Percentiles rank a stretch among this genome's conserved stretches.
Evolutionary conservation across 1,140 invertebrate genomes (phyloP).

Genomic region (Druon quercuslanigerum): DNA sequence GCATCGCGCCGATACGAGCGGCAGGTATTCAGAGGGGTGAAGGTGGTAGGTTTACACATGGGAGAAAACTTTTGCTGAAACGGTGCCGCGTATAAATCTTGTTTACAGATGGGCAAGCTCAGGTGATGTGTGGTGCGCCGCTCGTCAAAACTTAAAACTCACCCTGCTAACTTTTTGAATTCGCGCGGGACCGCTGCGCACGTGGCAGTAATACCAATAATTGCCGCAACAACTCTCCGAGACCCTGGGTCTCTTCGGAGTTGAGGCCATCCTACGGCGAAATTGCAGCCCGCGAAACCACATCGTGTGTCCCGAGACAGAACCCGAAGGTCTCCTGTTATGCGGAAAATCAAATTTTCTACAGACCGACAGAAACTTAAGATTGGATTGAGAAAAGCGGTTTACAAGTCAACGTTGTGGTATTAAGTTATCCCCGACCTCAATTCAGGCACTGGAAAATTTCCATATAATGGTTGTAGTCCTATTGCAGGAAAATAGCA

Average conservation of each 20-base stretch:
- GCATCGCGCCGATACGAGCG: constrained; percentile 31
- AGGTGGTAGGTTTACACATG: constrained; percentile 57
- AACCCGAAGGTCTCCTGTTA: constrained; percentile 1
- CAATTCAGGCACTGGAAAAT: not conserved
- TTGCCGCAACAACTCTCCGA: constrained; percentile 43
- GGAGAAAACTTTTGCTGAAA: constrained; percentile 67
- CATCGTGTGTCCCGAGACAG: constrained; percentile 4
- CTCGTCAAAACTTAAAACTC: constrained; percentile 63
- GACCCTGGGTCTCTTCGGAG: not conserved
- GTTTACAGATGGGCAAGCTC: constrained; percentile 67
- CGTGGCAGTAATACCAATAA: constrained; percentile 48
- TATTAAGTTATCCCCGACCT: constrained; percentile 9
- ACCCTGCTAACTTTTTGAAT: constrained; percentile 51
- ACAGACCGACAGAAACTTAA: constrained; percentile 19
- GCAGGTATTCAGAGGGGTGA: constrained; percentile 15
- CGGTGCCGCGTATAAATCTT: constrained; percentile 67
- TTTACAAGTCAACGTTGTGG: constrained; percentile 3
- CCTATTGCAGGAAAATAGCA: not conserved
- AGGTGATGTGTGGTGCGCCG: constrained; percentile 61
- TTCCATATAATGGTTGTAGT: not conserved
- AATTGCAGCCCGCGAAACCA: not conserved
- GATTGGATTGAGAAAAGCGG: constrained; percentile 15
- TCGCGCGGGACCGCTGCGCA: constrained; percentile 46
- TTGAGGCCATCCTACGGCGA: not conserved
- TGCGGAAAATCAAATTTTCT: constrained; percentile 13